A percentile compares a stretch with the other conserved stretches of the same genome.
phyloP scores from a whole-genome alignment of 2,888 invertebrate genomes.

The Hedychridium roseum region DNA sequence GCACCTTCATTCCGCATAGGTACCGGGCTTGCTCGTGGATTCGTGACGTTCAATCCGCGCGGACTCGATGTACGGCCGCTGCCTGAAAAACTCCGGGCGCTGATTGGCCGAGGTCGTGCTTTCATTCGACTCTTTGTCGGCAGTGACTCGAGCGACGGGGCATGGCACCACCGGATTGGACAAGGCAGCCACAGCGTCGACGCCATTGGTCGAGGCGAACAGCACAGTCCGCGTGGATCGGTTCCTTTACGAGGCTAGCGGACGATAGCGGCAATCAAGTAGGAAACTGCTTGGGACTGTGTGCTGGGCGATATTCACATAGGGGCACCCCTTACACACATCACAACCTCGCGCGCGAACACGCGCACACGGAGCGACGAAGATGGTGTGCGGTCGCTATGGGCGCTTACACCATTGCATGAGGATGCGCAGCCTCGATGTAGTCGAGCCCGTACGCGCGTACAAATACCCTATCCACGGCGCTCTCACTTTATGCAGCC shows the following conservation, averaged over 20 bases:
- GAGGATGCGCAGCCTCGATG: no score
- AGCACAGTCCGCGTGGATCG: slow-evolving; percentile 52
- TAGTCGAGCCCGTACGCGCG: slow-evolving; percentile 12
- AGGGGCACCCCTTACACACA: slow-evolving; percentile 47
- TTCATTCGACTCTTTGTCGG: slow-evolving; percentile 47
- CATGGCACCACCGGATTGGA: slow-evolving; percentile 31
- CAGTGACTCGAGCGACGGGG: slow-evolving; percentile 19
- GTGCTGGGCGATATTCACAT: slow-evolving; percentile 62
- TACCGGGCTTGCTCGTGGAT: slow-evolving; percentile 27
- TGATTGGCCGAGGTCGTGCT: slow-evolving; percentile 43
- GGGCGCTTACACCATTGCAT: no score
- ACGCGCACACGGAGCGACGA: no score
- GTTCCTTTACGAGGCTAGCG: slow-evolving; percentile 56
- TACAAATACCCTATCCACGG: slow-evolving; percentile 22
- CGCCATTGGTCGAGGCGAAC: slow-evolving; percentile 44
- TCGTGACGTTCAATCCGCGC: slow-evolving; percentile 49
- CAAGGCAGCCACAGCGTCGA: slow-evolving; percentile 21
- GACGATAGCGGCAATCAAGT: slow-evolving; percentile 65
- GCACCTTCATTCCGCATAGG: slow-evolving; percentile 60
- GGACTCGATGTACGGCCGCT: slow-evolving; percentile 47
- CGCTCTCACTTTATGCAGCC: slow-evolving; percentile 39
- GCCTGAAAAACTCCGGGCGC: slow-evolving; percentile 34
- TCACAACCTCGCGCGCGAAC: slow-evolving; percentile 14
- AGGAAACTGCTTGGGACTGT: slow-evolving; percentile 64
- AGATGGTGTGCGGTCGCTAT: no score